Evolutionary conservation across 2,797 vertebrate species (phyloP), one percentile per base, ranked within the genome.

Genomic region (Apodemus agrarius): DNA sequence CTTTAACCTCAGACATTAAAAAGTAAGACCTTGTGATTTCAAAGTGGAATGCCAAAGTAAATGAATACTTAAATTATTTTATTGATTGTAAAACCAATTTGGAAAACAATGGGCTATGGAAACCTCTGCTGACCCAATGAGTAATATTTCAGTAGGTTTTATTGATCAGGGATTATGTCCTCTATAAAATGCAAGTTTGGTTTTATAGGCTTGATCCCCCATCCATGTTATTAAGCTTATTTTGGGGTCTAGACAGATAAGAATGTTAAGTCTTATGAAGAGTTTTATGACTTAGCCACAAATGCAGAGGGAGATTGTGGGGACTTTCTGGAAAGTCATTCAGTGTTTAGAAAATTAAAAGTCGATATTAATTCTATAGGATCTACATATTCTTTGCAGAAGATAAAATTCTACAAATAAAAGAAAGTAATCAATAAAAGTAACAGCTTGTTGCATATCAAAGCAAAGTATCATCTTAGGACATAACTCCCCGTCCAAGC

Each of bases 351-450:
- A 63, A 95, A 96, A 91, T 69, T 72, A 43, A 2, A 43, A 74
- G 8, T 61, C 92, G 81, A 61, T 91, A 67, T 65, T 46, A 86
- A 43, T 95, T 40, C 67, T 10, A 26, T 72, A 7, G 2, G 67
- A 16, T 11, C 9, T 67, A 34, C 21, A 82, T 37, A 74, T 85
- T 76, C 3, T 94, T 79, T 83, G 11, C 10, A 57, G 34, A 82
- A 78, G 29, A 94, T 94, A 86, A 81, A 96, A 37, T 89, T 93
- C 19, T 80, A 37, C 24, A 17, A 26, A 11, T 67, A 21, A 97
- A 87, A 3, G 6, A 63, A 82, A 49, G 63, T 40, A 72, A 95
- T n/a, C 24, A 89, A 89, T 82, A 92, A 84, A 21, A 52, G 6
- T 61, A 75, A 89, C 37, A 21, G 5, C 24, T 79, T 63, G 2